These are phyloP conservation scores for Bradypus variegatus DNA, from an alignment of 2,797 vertebrate genomes.

Conservation along the genomic window DNA sequence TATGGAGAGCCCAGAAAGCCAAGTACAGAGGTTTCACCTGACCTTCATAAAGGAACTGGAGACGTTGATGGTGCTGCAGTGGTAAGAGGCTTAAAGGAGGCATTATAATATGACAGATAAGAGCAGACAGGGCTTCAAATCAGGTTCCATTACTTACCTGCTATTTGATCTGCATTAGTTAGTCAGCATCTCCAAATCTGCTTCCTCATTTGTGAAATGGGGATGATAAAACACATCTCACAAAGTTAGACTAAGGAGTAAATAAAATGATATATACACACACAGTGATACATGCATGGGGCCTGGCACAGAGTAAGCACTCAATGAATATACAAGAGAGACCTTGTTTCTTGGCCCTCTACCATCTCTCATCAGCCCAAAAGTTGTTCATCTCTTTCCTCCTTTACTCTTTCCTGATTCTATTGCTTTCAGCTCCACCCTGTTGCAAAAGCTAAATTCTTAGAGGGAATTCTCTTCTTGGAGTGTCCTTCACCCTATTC, in stretches of 20 bases:
- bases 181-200: not conserved
- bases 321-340: not conserved
- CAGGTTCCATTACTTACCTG: not conserved
- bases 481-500: not conserved
- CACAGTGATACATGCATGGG: not conserved
- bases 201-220: not conserved
- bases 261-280: not conserved
- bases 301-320: not conserved
- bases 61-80: not conserved
- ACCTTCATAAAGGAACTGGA: not conserved
- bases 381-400: not conserved
- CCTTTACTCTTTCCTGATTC: not conserved
- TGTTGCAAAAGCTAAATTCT: conserved; percentile 10
- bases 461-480: not conserved
- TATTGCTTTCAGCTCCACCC: not conserved
- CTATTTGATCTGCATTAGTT: not conserved
- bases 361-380: not conserved
- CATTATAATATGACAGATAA: too few relatives aligned
- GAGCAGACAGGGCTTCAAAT: not conserved
- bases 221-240: not conserved
- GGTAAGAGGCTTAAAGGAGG: not conserved
- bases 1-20: not conserved
- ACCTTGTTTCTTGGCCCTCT: not conserved
- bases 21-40: not conserved
- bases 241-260: not conserved